phyloP scores from a whole-genome alignment of 2,888 invertebrate species.

The Cordylochernes scorpioides region DNA sequence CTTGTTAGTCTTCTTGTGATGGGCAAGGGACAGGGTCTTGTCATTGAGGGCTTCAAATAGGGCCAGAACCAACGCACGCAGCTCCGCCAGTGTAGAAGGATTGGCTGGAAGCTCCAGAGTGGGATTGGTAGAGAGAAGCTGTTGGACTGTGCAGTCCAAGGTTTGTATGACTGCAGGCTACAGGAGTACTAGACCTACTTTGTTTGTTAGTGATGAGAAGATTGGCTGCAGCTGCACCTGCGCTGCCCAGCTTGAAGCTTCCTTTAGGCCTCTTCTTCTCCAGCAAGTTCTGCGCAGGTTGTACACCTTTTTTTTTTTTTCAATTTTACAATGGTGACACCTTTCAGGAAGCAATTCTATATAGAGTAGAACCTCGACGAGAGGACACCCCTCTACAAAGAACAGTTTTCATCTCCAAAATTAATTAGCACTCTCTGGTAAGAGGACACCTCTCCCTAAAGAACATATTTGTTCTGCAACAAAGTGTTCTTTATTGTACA shows the following conservation, averaged over 20 bases:
- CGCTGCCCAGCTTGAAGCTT: conserved; percentile 35
- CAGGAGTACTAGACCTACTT: conserved; percentile 28
- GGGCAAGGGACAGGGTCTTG: conserved; percentile 51
- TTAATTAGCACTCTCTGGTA: too few relatives aligned
- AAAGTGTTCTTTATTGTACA: too few relatives aligned
- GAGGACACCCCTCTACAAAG: too few relatives aligned
- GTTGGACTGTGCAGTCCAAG: conserved; percentile 34
- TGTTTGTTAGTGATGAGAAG: conserved; percentile 51
- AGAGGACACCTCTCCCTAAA: too few relatives aligned
- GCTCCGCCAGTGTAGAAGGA: conserved; percentile 40
- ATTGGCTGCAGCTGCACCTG: conserved; percentile 17
- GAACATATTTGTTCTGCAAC: too few relatives aligned
- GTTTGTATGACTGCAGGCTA: neutral
- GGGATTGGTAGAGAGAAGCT: conserved; percentile 37
- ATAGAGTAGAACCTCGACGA: too few relatives aligned
- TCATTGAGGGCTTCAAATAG: conserved; percentile 57
- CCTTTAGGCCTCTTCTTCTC: conserved; percentile 40
- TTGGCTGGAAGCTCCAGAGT: conserved; percentile 30
- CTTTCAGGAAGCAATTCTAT: too few relatives aligned
- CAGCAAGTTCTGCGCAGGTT: conserved; percentile 19
- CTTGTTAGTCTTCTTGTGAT: conserved; percentile 64
- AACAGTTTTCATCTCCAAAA: too few relatives aligned
- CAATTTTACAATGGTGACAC: too few relatives aligned
- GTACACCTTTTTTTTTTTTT: too few relatives aligned
- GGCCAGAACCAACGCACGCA: conserved; percentile 46